A percentile compares a stretch with the other conserved stretches of the same genome.
These are phyloP conservation scores for Aspidapion aeneum DNA, from an alignment of 2,888 invertebrate genomes.

Conservation along the genomic window DNA sequence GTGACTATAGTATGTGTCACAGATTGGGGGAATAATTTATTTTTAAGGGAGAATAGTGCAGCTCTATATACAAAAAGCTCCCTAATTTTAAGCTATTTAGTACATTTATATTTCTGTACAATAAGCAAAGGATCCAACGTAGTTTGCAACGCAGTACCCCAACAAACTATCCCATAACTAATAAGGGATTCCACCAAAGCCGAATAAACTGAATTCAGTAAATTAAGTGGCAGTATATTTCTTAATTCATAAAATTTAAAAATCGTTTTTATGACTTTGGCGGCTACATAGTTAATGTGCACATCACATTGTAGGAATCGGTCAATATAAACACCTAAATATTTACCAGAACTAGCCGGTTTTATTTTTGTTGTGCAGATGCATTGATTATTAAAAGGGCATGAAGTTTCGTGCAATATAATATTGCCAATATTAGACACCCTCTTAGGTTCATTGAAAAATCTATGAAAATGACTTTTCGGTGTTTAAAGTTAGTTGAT, in stretches of 20 bases:
- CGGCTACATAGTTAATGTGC: not conserved
- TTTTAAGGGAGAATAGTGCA: too few relatives aligned
- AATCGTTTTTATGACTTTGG: not conserved
- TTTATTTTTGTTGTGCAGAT: conserved; percentile 3
- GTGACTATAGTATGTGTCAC: too few relatives aligned
- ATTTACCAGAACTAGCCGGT: not conserved
- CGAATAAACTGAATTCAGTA: too few relatives aligned
- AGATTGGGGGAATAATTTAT: too few relatives aligned
- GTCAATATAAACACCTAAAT: not conserved
- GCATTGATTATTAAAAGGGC: conserved; percentile 4
- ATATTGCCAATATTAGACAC: not conserved
- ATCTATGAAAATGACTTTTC: not conserved
- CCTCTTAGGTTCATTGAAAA: not conserved
- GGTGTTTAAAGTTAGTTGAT: not conserved
- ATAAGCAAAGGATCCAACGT: too few relatives aligned
- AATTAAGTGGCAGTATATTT: too few relatives aligned
- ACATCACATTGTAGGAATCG: not conserved
- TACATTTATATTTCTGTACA: too few relatives aligned
- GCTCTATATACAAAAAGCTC: too few relatives aligned
- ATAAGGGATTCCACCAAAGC: too few relatives aligned
- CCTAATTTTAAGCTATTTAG: too few relatives aligned
- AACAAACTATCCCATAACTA: too few relatives aligned
- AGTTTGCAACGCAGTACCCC: too few relatives aligned
- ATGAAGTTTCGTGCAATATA: conserved; percentile 1
- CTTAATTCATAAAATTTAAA: not conserved